Evolutionary conservation across 1,140 invertebrate genomes (phyloP).

Genomic region (Eueides isabella): DNA sequence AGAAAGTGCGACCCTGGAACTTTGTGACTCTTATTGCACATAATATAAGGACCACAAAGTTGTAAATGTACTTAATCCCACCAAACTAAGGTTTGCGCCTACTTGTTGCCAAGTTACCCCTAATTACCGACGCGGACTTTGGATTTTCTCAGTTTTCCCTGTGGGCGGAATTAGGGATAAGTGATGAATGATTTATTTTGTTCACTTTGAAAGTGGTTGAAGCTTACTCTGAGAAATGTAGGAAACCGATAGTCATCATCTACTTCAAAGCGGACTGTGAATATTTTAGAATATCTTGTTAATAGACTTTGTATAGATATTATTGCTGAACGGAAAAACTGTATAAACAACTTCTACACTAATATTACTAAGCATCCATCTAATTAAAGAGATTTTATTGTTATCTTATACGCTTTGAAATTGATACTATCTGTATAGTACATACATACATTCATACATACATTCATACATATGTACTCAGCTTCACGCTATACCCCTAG

Average conservation of each 20-base stretch:
- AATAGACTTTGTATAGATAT: background rate
- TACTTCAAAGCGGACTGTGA: background rate
- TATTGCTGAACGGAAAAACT: background rate
- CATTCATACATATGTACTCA: no score
- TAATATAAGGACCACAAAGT: constrained; percentile 22
- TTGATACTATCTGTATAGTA: background rate
- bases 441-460: no score
- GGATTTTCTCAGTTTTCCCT: constrained; percentile 54
- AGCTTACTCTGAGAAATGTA: constrained; percentile 14
- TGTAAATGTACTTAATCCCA: constrained; percentile 26
- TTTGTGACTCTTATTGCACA: constrained; percentile 21
- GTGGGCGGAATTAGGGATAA: constrained; percentile 53
- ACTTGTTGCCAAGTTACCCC: constrained; percentile 58
- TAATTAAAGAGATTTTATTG: background rate
- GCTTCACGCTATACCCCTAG: no score
- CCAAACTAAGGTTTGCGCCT: constrained; percentile 40
- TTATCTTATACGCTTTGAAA: background rate
- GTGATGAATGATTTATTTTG: constrained; percentile 63
- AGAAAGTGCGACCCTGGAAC: constrained; percentile 4
- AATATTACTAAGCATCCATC: background rate
- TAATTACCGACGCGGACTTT: constrained; percentile 59
- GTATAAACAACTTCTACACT: background rate
- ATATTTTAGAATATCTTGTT: background rate
- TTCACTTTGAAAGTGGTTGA: constrained; percentile 33
- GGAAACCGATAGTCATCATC: constrained; percentile 23